These are phyloP conservation scores for Caenorhabditis sp. DNA, from an alignment of 2,888 invertebrate genomes.

Conservation along the genomic window DNA sequence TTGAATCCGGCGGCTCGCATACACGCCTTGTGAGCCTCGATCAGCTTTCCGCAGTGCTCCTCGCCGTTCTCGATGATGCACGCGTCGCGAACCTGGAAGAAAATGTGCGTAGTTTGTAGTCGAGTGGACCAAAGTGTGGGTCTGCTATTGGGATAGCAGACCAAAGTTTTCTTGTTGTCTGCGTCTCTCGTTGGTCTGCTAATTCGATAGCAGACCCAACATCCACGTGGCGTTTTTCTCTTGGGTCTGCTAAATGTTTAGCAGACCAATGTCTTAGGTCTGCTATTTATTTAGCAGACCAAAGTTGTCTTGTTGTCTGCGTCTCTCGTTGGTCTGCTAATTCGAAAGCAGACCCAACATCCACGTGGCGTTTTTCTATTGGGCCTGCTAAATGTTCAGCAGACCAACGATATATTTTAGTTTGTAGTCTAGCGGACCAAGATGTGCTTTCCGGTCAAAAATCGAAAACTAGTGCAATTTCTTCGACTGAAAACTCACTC, in stretches of 20 bases:
- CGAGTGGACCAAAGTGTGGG: too few species aligned
- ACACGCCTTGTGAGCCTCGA: conserved; percentile 97
- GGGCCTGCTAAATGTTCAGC: background rate
- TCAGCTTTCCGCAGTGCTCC: conserved; percentile 91
- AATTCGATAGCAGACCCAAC: too few species aligned
- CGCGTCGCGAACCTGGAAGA: conserved; percentile 84
- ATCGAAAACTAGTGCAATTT: background rate
- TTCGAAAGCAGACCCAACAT: too few species aligned
- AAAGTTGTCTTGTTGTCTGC: too few species aligned
- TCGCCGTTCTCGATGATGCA: conserved; percentile 87
- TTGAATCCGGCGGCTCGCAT: conserved; percentile 97
- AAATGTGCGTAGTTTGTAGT: background rate
- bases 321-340: background rate
- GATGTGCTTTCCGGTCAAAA: too few species aligned
- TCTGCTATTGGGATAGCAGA: too few species aligned
- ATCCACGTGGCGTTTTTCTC: too few species aligned
- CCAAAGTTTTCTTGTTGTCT: too few species aligned
- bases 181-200: too few species aligned
- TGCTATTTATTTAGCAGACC: too few species aligned
- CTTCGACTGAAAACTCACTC: conserved; percentile 59
- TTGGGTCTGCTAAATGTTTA: too few species aligned
- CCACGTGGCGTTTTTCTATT: background rate
- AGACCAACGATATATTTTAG: background rate
- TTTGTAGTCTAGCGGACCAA: background rate
- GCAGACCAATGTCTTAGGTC: too few species aligned